Percentiles rank a stretch among this genome's conserved stretches.
Conservation (phyloP, 2,888 invertebrate species). For the Campoplex nolae region DNA sequence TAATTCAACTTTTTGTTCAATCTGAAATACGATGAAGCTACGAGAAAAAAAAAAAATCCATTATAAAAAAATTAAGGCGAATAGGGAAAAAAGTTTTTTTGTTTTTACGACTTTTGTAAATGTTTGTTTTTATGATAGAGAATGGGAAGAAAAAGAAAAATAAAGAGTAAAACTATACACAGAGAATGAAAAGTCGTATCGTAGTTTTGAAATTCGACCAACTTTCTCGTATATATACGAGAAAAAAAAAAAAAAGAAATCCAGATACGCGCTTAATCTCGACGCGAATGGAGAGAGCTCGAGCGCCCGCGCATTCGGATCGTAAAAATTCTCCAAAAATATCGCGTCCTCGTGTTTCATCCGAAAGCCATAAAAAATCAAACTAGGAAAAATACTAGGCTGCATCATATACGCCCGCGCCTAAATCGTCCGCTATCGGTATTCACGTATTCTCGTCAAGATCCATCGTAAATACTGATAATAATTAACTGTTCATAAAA, state of each 20-base stretch:
- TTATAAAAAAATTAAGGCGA: neutral
- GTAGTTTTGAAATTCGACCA: constrained; percentile 16
- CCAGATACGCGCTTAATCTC: constrained; percentile 32
- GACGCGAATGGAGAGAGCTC: constrained; percentile 15
- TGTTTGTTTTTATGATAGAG: constrained; percentile 3
- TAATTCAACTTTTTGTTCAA: constrained; percentile 4
- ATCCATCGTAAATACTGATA: neutral
- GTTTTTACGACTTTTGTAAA: neutral
- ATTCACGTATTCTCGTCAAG: neutral
- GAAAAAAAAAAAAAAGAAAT: neutral
- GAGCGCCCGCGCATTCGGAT: neutral
- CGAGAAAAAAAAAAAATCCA: neutral
- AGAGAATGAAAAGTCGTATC: constrained; percentile 17
- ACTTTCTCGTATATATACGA: neutral
- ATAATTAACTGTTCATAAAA: neutral
- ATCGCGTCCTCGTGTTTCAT: constrained; percentile 33
- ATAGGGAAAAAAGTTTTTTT: neutral
- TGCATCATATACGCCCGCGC: too few relatives aligned
- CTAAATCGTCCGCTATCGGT: neutral
- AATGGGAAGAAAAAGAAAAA: neutral
- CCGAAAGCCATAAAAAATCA: constrained; percentile 19
- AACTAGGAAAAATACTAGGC: neutral
- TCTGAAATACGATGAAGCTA: neutral
- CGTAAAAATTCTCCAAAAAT: constrained; percentile 55
- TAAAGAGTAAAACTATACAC: neutral